phyloP scores from a whole-genome alignment of 2,797 vertebrate genomes.

The Phrynocephalus forsythii region DNA sequence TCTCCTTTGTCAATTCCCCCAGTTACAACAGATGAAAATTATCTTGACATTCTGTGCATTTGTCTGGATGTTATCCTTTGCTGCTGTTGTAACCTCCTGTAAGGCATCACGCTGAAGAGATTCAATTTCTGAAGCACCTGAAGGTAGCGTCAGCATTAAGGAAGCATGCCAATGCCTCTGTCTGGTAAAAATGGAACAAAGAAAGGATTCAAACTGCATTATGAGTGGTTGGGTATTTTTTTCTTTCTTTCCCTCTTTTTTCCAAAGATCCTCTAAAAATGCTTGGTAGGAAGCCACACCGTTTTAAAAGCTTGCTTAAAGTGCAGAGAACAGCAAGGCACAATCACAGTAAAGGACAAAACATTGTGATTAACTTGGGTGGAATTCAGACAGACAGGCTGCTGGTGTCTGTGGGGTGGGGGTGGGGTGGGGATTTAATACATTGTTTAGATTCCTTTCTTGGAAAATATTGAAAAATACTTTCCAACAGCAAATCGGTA shows the following conservation, averaged over 20 bases:
- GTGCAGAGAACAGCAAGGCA: not conserved
- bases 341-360: not conserved
- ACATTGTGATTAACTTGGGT: slow-evolving; percentile 1
- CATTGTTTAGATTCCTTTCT: not conserved
- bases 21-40: slow-evolving; percentile 61
- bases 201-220: slow-evolving; percentile 34
- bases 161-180: slow-evolving; percentile 43
- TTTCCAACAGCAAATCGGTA: not conserved
- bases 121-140: slow-evolving; percentile 67
- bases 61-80: slow-evolving; percentile 64
- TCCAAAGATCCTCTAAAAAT: slow-evolving; percentile 37
- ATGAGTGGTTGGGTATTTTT: slow-evolving; percentile 29
- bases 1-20: slow-evolving; percentile 58
- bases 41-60: slow-evolving; percentile 59
- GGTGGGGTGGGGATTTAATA: not conserved
- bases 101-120: slow-evolving; percentile 57
- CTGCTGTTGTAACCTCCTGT: slow-evolving; percentile 63
- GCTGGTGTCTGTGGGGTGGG: not conserved
- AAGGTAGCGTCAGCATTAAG: slow-evolving; percentile 60
- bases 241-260: not conserved
- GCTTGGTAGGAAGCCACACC: slow-evolving; percentile 11
- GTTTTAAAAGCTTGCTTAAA: not conserved
- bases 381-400: slow-evolving; percentile 2
- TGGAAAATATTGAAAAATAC: slow-evolving; percentile 30
- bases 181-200: slow-evolving; percentile 45